phyloP scores from a whole-genome alignment of 2,113 vertebrate species.

The Clarias batrachus region DNA sequence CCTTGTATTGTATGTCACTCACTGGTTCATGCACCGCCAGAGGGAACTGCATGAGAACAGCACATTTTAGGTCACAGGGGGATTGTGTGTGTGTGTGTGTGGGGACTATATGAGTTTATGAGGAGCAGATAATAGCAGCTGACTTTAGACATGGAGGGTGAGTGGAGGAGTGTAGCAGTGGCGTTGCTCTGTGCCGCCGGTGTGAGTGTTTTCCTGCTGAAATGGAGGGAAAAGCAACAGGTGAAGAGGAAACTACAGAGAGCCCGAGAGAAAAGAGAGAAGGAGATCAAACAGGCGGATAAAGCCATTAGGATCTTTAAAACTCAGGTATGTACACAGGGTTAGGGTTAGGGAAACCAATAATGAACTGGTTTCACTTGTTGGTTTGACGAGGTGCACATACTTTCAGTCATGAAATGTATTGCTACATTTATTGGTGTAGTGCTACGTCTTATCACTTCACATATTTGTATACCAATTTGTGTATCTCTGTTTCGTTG shows the following conservation, averaged over 20 bases:
- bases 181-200: slow-evolving; percentile 46
- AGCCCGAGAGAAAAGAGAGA: slow-evolving; percentile 55
- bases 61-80: no score
- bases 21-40: no score
- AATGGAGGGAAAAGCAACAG: slow-evolving; percentile 2
- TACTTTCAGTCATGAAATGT: no score
- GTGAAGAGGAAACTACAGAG: slow-evolving; percentile 54
- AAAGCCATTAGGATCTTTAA: slow-evolving; percentile 58
- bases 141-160: slow-evolving; percentile 11
- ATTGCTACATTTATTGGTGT: no score
- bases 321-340: slow-evolving; percentile 52
- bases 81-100: not conserved
- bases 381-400: not conserved
- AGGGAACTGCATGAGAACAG: no score
- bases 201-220: slow-evolving; percentile 48
- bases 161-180: slow-evolving; percentile 33
- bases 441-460: no score
- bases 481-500: no score
- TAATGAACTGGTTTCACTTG: not conserved
- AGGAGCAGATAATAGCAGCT: not conserved
- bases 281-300: slow-evolving; percentile 59
- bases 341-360: no score
- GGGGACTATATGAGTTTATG: not conserved
- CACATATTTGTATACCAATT: no score
- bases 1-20: no score